phyloP scores from a whole-genome alignment of 2,113 vertebrate species.

The Podiceps cristatus region DNA sequence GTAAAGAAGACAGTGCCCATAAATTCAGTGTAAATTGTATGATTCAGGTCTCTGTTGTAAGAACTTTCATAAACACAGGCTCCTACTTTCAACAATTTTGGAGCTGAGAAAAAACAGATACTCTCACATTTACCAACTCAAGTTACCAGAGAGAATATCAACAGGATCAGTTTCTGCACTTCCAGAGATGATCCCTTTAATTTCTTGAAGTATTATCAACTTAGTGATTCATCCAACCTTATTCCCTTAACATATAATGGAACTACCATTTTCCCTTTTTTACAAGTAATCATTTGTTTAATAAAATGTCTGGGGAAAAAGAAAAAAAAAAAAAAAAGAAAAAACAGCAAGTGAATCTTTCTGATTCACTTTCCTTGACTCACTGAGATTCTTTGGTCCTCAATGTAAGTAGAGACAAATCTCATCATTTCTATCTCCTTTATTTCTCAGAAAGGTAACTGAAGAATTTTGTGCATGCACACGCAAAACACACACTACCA shows the following conservation, averaged over 20 bases:
- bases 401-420: background rate
- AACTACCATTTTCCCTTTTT: background rate
- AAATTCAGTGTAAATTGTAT: constrained; percentile 50
- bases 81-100: constrained; percentile 55
- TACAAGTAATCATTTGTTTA: constrained; percentile 6
- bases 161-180: background rate
- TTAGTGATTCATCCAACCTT: background rate
- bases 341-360: background rate
- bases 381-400: background rate
- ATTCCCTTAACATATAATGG: background rate
- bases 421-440: background rate
- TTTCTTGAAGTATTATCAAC: background rate
- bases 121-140: constrained; percentile 25
- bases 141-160: constrained; percentile 16
- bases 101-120: constrained; percentile 53
- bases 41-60: constrained; percentile 59
- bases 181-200: background rate
- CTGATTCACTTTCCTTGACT: constrained; percentile 16
- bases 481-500: background rate
- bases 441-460: background rate
- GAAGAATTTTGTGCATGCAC: background rate
- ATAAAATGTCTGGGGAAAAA: background rate
- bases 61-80: constrained; percentile 54
- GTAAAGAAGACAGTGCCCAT: constrained; percentile 36
- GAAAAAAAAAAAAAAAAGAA: too few species aligned